phyloP scores from a whole-genome alignment of 1,140 invertebrate genomes.

The Drosophila prosaltans region DNA sequence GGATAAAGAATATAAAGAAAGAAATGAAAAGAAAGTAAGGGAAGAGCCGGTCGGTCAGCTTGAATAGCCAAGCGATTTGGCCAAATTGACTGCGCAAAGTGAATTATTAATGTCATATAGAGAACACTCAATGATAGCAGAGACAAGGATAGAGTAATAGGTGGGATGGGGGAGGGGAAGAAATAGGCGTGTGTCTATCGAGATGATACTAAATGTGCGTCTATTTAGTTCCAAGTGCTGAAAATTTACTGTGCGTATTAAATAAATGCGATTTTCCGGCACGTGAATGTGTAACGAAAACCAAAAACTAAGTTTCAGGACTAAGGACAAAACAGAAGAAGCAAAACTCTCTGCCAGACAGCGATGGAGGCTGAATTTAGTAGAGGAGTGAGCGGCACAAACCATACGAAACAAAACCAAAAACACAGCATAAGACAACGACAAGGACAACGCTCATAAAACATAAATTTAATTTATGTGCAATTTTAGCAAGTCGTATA shows the following conservation, averaged over 20 bases:
- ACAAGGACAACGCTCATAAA: conserved; percentile 76
- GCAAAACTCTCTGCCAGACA: conserved; percentile 16
- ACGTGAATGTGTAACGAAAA: conserved; percentile 53
- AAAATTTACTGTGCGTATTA: conserved; percentile 78
- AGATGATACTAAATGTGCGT: conserved; percentile 73
- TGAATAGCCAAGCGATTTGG: conserved; percentile 72
- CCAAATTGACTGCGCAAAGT: conserved; percentile 80
- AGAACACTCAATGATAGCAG: conserved; percentile 11
- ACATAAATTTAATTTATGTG: conserved; percentile 82
- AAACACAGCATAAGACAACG: conserved; percentile 52
- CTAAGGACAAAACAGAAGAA: conserved; percentile 10
- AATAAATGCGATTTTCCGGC: conserved; percentile 79
- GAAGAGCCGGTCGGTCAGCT: conserved; percentile 5
- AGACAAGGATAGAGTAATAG: not conserved
- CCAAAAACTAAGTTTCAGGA: conserved; percentile 38
- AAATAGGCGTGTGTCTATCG: conserved; percentile 44
- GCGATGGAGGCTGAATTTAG: not conserved
- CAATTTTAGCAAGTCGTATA: conserved; percentile 82
- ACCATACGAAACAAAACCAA: conserved; percentile 28
- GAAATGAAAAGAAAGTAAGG: conserved; percentile 14
- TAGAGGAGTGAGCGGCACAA: conserved; percentile 24
- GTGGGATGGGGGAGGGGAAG: not conserved
- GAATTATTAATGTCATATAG: conserved; percentile 80
- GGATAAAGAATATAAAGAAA: conserved; percentile 23
- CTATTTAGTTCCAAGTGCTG: conserved; percentile 78